Evolutionary conservation across 2,797 vertebrate species (phyloP), one percentile per base, ranked within the genome.

Genomic region (Spea hammondii): DNA sequence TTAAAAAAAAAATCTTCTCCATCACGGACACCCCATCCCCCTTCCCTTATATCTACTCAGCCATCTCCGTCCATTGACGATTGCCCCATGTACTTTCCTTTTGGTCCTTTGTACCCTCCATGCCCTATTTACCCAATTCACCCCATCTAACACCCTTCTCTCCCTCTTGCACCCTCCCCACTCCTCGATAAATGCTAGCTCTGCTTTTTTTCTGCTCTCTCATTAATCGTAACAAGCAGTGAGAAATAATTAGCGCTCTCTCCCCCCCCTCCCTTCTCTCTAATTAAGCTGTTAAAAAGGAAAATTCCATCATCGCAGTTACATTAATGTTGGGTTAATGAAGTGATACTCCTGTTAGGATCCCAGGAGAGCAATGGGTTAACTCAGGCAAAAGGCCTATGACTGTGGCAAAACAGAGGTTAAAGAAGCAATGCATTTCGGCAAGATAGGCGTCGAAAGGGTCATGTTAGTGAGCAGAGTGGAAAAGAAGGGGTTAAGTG

Each of bases 281-380:
- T 69, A 69, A 69, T 69, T 69, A 69, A 17, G 67, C 49, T 53
- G 48, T n/a, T 51, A 53, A 17, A 17, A 51, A 8, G 67, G 53
- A 6, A 69, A 32, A 51, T 69, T 8, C 67, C 67, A 69, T 51
- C n/a, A 51, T 48, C 8, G 48, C 9, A 6, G 6, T 47, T 5
- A 66, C 5, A 46, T 51, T 14, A 62, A 14, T 5, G 4, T 1
- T 53, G 10, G 10, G 51, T 11, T 53, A 53, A 53, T 1, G 51
- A 11, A 53, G 6, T 53, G n/a, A 62, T 62, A 14, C 5, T 62
- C 59, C n/a, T 1, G 10, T 14, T 17, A 57, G 12, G 8, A 57
- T 12, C 8, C 55, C 12, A 13, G 8, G 13, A 57, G 8, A 13
- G 59, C 5, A 32, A 32, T 4, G 59, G n/a, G 59, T 62, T 62